Conservation (phyloP, 1,140 invertebrate species). For the Chrysomallon squamiferum region DNA sequence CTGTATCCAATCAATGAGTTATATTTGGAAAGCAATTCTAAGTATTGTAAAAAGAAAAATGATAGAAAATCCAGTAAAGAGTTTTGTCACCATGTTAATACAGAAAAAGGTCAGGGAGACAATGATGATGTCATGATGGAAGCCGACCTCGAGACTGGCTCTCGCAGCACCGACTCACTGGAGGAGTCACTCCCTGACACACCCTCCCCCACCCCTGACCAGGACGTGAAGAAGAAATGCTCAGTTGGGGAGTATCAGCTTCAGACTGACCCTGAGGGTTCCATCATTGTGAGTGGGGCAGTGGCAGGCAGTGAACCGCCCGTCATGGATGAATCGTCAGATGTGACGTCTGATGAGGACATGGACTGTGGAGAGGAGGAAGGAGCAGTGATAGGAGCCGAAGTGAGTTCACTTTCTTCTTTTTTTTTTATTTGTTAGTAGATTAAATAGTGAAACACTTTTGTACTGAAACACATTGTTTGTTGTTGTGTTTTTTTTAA, state of each 20-base stretch:
- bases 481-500: too few species aligned
- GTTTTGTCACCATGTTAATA: too few species aligned
- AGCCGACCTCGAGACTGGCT: constrained; percentile 41
- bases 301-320: background rate
- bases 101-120: constrained; percentile 12
- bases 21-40: too few species aligned
- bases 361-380: background rate
- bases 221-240: constrained; percentile 2
- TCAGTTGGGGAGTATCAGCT: background rate
- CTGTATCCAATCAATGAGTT: too few species aligned
- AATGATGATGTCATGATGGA: constrained; percentile 23
- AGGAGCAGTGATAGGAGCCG: background rate
- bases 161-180: constrained; percentile 54
- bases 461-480: too few species aligned
- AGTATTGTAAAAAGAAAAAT: too few species aligned
- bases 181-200: constrained; percentile 48
- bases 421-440: too few species aligned
- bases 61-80: too few species aligned
- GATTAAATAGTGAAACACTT: too few species aligned
- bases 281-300: background rate
- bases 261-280: background rate
- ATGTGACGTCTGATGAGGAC: background rate
- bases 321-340: constrained; percentile 5
- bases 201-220: constrained; percentile 27
- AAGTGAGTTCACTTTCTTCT: too few species aligned